Evolutionary conservation across 2,113 vertebrate species (phyloP).

Genomic region (Cepphus grylle): DNA sequence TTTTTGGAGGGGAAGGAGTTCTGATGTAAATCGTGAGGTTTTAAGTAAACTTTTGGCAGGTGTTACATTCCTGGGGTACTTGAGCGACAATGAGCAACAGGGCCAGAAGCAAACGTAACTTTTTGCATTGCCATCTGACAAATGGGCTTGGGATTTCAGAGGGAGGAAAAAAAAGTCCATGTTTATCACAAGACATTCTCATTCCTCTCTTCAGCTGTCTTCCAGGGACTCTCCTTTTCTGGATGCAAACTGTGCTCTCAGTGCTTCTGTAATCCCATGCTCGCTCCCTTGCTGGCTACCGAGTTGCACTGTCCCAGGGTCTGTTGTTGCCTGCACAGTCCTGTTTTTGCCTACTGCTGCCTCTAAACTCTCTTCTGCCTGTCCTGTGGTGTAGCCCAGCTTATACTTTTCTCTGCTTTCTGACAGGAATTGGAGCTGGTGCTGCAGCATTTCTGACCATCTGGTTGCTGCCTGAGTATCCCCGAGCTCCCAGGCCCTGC

Average conservation of each 20-base stretch:
- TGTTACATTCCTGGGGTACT: not conserved
- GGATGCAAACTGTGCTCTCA: not conserved
- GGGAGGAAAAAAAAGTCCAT: not conserved
- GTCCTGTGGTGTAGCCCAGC: not conserved
- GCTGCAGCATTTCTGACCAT: rapidly evolving
- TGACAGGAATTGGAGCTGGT: not conserved
- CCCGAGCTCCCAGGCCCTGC: not conserved
- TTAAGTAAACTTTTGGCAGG: not conserved
- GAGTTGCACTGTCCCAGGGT: not conserved
- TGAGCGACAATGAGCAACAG: not conserved
- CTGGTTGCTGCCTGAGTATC: not conserved
- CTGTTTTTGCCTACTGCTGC: not conserved
- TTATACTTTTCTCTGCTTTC: not conserved
- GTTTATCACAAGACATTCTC: not conserved
- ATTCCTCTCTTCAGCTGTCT: not conserved
- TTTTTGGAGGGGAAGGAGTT: not conserved
- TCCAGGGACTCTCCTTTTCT: not conserved
- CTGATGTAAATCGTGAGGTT: not conserved
- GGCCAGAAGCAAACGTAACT: not conserved
- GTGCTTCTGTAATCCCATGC: not conserved
- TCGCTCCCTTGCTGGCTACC: not conserved
- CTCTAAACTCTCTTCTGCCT: not conserved
- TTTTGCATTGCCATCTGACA: not conserved
- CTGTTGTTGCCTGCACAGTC: rapidly evolving
- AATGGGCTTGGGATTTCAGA: not conserved